Percentiles rank a stretch among this genome's conserved stretches.
Evolutionary conservation across 2,113 vertebrate genomes (phyloP).

Genomic region (Atherinomorus stipes): DNA sequence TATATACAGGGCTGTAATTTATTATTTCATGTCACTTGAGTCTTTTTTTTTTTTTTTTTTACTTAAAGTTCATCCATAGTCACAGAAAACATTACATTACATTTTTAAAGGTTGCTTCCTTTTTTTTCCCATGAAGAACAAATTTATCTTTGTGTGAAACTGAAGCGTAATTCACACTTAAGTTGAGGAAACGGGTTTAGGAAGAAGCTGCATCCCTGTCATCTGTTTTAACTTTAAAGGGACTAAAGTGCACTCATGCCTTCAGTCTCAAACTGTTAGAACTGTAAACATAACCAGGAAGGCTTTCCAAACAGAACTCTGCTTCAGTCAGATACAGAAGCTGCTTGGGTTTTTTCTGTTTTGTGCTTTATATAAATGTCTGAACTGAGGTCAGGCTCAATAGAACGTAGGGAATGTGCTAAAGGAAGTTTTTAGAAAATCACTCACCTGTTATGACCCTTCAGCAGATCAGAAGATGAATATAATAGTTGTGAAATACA

Average conservation of each 20-base stretch:
- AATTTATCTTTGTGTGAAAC: slow-evolving; percentile 2
- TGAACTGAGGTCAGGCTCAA: neutral
- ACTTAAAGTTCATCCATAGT: neutral
- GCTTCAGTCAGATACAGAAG: neutral
- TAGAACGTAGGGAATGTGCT: neutral
- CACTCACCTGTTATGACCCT: no score
- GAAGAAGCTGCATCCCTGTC: neutral
- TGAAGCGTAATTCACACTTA: neutral
- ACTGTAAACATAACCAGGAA: neutral
- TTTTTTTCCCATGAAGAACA: neutral
- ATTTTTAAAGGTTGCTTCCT: neutral
- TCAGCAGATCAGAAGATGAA: no score
- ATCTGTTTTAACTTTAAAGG: neutral
- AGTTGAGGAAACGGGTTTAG: neutral
- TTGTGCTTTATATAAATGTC: slow-evolving; percentile 13
- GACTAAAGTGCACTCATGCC: neutral
- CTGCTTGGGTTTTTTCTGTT: neutral
- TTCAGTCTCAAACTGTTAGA: neutral
- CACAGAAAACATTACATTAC: neutral
- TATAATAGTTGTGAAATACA: no score
- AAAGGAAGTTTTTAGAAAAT: no score
- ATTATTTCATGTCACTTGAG: neutral
- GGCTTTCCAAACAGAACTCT: neutral
- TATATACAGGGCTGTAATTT: no score
- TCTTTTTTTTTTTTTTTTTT: neutral